Conservation (phyloP, 2,113 vertebrate genomes). For the Columbina picui region DNA sequence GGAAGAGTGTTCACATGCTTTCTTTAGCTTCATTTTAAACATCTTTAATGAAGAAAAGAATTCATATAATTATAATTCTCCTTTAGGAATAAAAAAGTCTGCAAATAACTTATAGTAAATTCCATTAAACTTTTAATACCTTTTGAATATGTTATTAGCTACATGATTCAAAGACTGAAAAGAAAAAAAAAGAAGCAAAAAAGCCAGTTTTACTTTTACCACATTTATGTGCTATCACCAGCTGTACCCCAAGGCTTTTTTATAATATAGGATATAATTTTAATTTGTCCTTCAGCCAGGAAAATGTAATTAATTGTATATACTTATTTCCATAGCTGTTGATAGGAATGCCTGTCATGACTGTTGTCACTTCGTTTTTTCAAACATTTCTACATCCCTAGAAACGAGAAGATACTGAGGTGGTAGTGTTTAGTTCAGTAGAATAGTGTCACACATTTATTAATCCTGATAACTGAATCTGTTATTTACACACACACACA, state of each 20-base stretch:
- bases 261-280: not conserved
- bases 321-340: not conserved
- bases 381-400: not conserved
- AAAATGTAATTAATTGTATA: not conserved
- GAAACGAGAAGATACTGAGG: not conserved
- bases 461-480: not conserved
- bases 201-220: not conserved
- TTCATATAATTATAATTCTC: conserved; percentile 18
- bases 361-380: not conserved
- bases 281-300: not conserved
- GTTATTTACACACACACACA: not conserved
- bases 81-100: not conserved
- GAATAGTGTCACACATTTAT: not conserved
- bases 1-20: not conserved
- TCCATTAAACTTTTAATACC: conserved; percentile 3
- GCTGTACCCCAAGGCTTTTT: not conserved
- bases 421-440: not conserved
- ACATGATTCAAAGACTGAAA: not conserved
- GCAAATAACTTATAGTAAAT: not conserved
- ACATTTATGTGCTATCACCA: not conserved
- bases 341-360: not conserved
- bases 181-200: not conserved
- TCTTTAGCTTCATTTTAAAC: conserved; percentile 9
- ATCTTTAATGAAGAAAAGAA: not conserved
- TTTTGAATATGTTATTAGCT: conserved; percentile 16